Conservation (phyloP, 2,797 vertebrate genomes). For the Podarcis lilfordi region DNA sequence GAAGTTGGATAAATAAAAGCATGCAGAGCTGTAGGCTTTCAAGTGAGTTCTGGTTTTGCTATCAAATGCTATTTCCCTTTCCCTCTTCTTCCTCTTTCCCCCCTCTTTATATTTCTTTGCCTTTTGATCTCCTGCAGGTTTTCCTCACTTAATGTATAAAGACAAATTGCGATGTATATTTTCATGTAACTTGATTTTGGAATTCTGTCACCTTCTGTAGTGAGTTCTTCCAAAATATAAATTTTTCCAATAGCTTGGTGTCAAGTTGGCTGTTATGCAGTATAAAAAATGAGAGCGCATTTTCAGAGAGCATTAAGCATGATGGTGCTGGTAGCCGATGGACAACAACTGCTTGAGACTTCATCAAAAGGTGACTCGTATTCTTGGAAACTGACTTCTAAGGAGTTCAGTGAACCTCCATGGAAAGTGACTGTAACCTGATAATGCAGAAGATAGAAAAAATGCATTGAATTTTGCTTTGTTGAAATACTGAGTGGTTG, state of each 20-base stretch:
- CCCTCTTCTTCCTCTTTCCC: not conserved
- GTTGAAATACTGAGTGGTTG: not conserved
- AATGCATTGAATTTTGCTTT: not conserved
- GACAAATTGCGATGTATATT: conserved; percentile 99
- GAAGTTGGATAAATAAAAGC: conserved; percentile 86
- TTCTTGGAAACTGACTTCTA: not conserved
- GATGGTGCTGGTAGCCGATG: not conserved
- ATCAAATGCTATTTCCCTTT: conserved; percentile 67
- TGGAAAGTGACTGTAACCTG: not conserved
- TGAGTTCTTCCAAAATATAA: conserved; percentile 99
- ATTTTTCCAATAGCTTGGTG: conserved; percentile 90
- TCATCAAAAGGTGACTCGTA: not conserved
- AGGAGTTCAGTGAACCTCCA: not conserved
- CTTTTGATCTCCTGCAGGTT: conserved; percentile 81
- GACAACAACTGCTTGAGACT: too few species aligned
- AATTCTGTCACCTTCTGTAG: conserved; percentile 96
- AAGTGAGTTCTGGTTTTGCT: conserved; percentile 82
- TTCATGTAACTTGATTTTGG: conserved; percentile 97
- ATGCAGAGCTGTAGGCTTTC: conserved; percentile 86
- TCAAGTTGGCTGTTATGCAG: conserved; percentile 77
- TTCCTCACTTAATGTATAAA: conserved; percentile 96
- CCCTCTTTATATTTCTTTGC: conserved; percentile 71
- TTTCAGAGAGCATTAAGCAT: not conserved
- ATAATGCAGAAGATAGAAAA: not conserved
- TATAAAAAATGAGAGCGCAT: conserved; percentile 45